Evolutionary conservation across 2,113 vertebrate genomes (phyloP), one percentile per base, ranked within the genome.

Genomic region (Octodon degus): DNA sequence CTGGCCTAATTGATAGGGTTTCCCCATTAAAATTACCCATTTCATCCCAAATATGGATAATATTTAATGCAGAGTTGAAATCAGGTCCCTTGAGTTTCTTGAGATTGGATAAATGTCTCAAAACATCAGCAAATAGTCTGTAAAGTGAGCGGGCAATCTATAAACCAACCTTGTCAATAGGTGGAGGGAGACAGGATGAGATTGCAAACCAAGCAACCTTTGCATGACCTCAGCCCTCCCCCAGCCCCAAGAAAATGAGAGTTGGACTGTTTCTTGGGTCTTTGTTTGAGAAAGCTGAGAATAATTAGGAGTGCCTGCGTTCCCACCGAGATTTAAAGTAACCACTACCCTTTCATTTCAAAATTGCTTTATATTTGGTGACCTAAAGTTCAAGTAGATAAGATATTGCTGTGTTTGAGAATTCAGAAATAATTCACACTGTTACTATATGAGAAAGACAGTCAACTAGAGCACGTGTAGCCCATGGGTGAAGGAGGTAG

Each of bases 81-180:
- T 92, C 63, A 5, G 22, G 32, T 97, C 97, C 96, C 97, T 81
- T 94, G 97, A 97, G 97, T 92, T 94, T 97, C 95, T 91, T 81
- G 82, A 96, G 92, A 96, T 98, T 97, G 93, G 92, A 92, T 96
- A 97, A 97, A 96, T 94, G 97, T 97, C 97, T 98, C 90, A 94
- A 91, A 97, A 96, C 77, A 97, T 97, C 94, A 97, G 95, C 96
- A 97, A 98, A 97, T 86, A 93, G 88, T 68, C 74, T 95, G 97
- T 97, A 95, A 96, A 97, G 83, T 84, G 86, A 97, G 14, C 74
- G 34, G 50, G 86, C 91, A 91, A 96, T 98, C 97, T 96, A 96
- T 97, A 98, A 98, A 94, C 87, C 62, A 95, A 83, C 79, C 63
- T 97, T 96, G 95, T 98, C 97, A 95, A 96, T 95, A 97, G 84